These are phyloP conservation scores for Sisor rabdophorus DNA, from an alignment of 2,113 vertebrate species.

Conservation along the genomic window DNA sequence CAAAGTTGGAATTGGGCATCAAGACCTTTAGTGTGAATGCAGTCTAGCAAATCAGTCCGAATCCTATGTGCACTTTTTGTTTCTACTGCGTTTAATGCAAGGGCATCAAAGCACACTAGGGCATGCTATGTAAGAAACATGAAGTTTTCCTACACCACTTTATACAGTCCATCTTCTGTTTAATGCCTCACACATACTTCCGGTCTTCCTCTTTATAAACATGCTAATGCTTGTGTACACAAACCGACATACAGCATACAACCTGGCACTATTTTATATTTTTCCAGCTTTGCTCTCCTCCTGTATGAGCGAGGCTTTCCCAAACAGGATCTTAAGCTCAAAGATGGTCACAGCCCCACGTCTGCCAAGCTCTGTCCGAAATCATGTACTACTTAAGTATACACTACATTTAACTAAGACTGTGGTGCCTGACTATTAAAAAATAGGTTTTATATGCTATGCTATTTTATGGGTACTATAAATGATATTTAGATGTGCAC, in stretches of 20 bases:
- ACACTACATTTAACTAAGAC: too few relatives aligned
- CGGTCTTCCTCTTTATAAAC: conserved; percentile 15
- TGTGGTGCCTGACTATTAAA: too few relatives aligned
- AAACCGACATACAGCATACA: not conserved
- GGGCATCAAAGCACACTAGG: conserved; percentile 5
- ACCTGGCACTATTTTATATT: conserved; percentile 14
- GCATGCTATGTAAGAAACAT: not conserved
- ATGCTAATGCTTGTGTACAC: conserved; percentile 2
- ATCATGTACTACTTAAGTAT: too few relatives aligned
- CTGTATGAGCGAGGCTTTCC: conserved; percentile 13
- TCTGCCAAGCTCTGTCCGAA: not conserved
- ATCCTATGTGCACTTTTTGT: not conserved
- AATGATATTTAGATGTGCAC: too few relatives aligned
- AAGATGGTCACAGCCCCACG: not conserved
- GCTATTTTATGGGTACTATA: too few relatives aligned
- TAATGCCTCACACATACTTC: conserved; percentile 8
- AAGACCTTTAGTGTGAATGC: too few relatives aligned
- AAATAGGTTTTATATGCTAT: too few relatives aligned
- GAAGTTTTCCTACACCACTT: not conserved
- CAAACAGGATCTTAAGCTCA: conserved; percentile 4
- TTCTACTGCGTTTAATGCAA: not conserved
- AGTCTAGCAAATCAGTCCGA: not conserved
- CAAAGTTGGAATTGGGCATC: too few relatives aligned
- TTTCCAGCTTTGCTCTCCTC: conserved; percentile 29
- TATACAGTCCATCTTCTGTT: conserved; percentile 15